Evolutionary conservation across 2,888 invertebrate genomes (phyloP).

Genomic region (Aporophyla nigra): DNA sequence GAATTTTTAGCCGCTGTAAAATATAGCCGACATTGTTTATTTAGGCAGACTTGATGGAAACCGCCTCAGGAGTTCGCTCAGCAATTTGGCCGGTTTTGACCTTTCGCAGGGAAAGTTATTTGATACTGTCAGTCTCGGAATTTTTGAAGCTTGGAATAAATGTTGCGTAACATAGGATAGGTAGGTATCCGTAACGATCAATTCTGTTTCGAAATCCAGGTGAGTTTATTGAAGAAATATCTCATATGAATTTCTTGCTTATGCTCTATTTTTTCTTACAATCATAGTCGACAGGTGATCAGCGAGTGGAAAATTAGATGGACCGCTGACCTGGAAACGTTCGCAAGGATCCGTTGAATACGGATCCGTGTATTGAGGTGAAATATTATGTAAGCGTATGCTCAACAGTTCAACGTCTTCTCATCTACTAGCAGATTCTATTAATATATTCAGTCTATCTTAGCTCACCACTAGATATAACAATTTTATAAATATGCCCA

Average conservation of each 20-base stretch:
- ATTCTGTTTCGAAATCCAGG: constrained; percentile 21
- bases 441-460: not conserved
- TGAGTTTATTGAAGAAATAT: constrained; percentile 21
- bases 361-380: constrained; percentile 24
- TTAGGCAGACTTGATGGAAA: constrained; percentile 65
- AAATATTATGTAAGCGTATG: constrained; percentile 30
- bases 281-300: constrained; percentile 54
- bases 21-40: constrained; percentile 66
- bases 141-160: constrained; percentile 37
- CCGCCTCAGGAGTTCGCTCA: constrained; percentile 53
- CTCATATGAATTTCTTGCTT: constrained; percentile 22
- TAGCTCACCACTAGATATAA: not conserved
- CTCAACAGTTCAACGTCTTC: constrained; percentile 17
- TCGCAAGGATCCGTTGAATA: constrained; percentile 28
- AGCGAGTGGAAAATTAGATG: constrained; percentile 60
- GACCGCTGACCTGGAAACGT: constrained; percentile 57
- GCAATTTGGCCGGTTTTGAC: constrained; percentile 56
- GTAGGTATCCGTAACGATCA: constrained; percentile 11
- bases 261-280: constrained; percentile 43
- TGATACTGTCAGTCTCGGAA: constrained; percentile 36
- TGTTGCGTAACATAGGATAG: constrained; percentile 18
- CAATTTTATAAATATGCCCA: not conserved
- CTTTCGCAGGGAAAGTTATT: constrained; percentile 49
- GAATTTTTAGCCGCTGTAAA: constrained; percentile 62
- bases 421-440: constrained; percentile 4